A percentile compares a stretch with the other conserved stretches of the same genome.
Evolutionary conservation across 2,113 vertebrate species (phyloP).

Genomic region (Ellobius talpinus): DNA sequence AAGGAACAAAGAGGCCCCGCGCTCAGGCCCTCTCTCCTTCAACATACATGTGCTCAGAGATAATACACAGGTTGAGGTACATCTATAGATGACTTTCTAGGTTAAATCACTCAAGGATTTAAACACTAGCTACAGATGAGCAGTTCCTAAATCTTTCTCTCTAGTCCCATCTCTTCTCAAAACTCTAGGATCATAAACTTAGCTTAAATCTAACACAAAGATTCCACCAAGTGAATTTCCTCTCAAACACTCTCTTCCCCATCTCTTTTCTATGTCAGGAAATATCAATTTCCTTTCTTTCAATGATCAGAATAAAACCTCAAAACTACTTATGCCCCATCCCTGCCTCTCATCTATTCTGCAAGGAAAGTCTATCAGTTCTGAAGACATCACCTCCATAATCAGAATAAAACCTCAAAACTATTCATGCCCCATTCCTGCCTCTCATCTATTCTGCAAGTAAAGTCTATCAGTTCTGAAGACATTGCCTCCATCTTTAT

Average conservation of each 20-base stretch:
- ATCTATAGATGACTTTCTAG: neutral
- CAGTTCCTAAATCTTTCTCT: neutral
- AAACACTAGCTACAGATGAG: slow-evolving; percentile 8
- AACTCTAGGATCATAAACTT: neutral
- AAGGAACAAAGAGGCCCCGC: too few species aligned
- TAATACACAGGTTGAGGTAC: neutral
- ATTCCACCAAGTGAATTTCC: neutral
- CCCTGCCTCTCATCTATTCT: neutral
- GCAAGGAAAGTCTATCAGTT: neutral
- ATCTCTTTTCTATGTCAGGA: neutral
- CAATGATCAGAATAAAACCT: neutral
- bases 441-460: neutral
- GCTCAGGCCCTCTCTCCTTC: too few species aligned
- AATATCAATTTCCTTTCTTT: neutral
- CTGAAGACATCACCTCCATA: neutral
- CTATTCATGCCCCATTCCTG: neutral
- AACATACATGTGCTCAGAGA: neutral
- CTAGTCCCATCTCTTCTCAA: neutral
- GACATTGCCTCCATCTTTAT: neutral
- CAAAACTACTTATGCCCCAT: neutral
- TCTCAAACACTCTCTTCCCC: neutral
- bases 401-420: neutral
- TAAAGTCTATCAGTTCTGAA: neutral
- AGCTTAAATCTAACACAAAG: neutral
- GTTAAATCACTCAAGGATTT: neutral